Evolutionary conservation across 1,140 invertebrate species (phyloP), one percentile per base, ranked within the genome.

Genomic region (Teleogryllus occipitalis): DNA sequence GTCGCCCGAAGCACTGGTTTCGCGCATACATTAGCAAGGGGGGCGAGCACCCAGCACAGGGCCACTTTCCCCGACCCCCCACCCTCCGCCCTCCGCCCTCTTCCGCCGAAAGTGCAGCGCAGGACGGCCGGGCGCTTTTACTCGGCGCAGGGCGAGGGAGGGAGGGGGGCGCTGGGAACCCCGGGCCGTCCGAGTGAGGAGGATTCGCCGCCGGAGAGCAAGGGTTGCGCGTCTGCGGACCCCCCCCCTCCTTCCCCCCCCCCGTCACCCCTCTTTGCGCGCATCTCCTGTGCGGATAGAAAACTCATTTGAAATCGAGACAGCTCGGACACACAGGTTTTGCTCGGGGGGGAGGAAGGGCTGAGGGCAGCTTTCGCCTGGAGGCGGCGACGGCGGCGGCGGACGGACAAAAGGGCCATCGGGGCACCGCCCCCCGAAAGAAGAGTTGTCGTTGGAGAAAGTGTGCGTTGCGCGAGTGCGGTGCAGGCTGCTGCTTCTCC

Each of bases 261-360:
- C 18, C 54, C 10, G 2, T 65, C 7, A 3, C 54, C 54, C 54
- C 54, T 65, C 54, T 65, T 18, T 65, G 54, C 54, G 54, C 18
- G 54, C 10, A 10, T 65, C 54, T 18, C 54, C 54, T 65, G n/a
- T 7, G 54, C 54, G 54, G 54, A 65, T 65, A 65, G 54, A 65
- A 65, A 65, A 65, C 54, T 65, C 54, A 65, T 65, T 65, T 65
- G 54, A 65, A 65, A 65, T 65, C 54, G 54, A 65, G 54, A 65
- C 54, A 14, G 54, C 54, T 65, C 18, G 54, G 54, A 65, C 54
- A 65, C 54, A 65, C 54, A 65, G 54, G 54, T 65, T n/a, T 65
- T 65, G 10, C 18, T 65, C 18, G 7, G 54, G 18, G 54, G 54
- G 54, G 54, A 54, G 49, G 15, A 54, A 54, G 54, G 54, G 54